phyloP scores from a whole-genome alignment of 2,888 invertebrate genomes.

The Psylliodes chrysocephalus region DNA sequence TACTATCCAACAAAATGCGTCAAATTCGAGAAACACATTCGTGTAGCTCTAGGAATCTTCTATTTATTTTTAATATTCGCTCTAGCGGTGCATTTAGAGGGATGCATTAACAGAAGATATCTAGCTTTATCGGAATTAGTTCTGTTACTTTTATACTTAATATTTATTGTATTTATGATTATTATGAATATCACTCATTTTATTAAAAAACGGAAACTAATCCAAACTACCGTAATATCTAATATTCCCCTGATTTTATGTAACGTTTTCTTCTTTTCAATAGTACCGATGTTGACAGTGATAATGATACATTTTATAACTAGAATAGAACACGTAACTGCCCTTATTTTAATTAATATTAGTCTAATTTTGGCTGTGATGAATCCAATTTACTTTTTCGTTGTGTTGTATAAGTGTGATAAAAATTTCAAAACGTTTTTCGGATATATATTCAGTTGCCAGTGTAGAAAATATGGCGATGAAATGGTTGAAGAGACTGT shows the following conservation, averaged over 20 bases:
- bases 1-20: slow-evolving; percentile 22
- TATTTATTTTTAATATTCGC: slow-evolving; percentile 23
- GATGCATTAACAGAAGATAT: slow-evolving; percentile 9
- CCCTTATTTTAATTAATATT: background rate
- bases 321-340: background rate
- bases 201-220: slow-evolving; percentile 29
- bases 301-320: background rate
- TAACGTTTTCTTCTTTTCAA: slow-evolving; percentile 25
- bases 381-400: slow-evolving; percentile 37
- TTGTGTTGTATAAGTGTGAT: slow-evolving; percentile 31
- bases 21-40: slow-evolving; percentile 29
- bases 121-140: slow-evolving; percentile 12
- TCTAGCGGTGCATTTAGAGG: slow-evolving; percentile 15
- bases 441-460: slow-evolving; percentile 26
- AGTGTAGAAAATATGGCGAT: slow-evolving; percentile 32
- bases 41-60: slow-evolving; percentile 9
- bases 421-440: slow-evolving; percentile 36
- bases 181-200: slow-evolving; percentile 36
- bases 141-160: slow-evolving; percentile 19
- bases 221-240: slow-evolving; percentile 9
- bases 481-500: slow-evolving; percentile 36
- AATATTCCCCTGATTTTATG: slow-evolving; percentile 31
- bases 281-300: slow-evolving; percentile 15
- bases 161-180: slow-evolving; percentile 34
- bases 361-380: slow-evolving; percentile 23